phyloP scores from a whole-genome alignment of 2,888 invertebrate genomes.

The Eurytoma californica region DNA sequence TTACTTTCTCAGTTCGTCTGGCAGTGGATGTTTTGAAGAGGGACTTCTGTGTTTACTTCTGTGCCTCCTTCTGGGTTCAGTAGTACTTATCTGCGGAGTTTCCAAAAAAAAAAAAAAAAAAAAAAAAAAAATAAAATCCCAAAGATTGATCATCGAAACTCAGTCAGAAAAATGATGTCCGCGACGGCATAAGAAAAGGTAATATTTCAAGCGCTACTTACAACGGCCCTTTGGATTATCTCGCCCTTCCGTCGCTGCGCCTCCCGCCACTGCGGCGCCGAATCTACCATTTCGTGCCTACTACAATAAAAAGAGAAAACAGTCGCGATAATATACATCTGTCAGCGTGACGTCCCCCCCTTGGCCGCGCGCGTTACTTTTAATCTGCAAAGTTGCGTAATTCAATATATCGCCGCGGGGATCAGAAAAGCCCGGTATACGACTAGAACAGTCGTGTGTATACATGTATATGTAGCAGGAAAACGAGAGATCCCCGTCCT shows the following conservation, averaged over 20 bases:
- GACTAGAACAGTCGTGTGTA: not conserved
- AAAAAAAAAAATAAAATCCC: not conserved
- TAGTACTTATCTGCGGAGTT: slow-evolving; percentile 65
- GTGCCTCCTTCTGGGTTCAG: slow-evolving; percentile 69
- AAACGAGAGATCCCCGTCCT: no score
- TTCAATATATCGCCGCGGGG: not conserved
- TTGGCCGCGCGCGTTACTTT: no score
- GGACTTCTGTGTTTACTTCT: slow-evolving; percentile 73
- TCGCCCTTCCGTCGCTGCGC: slow-evolving; percentile 86
- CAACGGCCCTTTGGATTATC: slow-evolving; percentile 73
- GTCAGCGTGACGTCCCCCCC: no score
- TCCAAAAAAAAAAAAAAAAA: not conserved
- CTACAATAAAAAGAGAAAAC: slow-evolving; percentile 44
- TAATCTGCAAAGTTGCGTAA: not conserved
- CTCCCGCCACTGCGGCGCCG: slow-evolving; percentile 92
- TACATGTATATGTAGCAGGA: not conserved
- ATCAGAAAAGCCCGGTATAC: no score
- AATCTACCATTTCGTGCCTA: slow-evolving; percentile 86
- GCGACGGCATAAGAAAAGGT: not conserved
- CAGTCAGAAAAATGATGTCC: no score
- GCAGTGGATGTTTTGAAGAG: slow-evolving; percentile 72
- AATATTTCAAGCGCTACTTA: slow-evolving; percentile 60
- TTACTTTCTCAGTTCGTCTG: slow-evolving; percentile 73
- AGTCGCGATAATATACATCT: no score
- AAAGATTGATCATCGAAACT: not conserved